A percentile compares a stretch with the other conserved stretches of the same genome.
phyloP scores from a whole-genome alignment of 2,797 vertebrate species.

The Anniella stebbinsi region DNA sequence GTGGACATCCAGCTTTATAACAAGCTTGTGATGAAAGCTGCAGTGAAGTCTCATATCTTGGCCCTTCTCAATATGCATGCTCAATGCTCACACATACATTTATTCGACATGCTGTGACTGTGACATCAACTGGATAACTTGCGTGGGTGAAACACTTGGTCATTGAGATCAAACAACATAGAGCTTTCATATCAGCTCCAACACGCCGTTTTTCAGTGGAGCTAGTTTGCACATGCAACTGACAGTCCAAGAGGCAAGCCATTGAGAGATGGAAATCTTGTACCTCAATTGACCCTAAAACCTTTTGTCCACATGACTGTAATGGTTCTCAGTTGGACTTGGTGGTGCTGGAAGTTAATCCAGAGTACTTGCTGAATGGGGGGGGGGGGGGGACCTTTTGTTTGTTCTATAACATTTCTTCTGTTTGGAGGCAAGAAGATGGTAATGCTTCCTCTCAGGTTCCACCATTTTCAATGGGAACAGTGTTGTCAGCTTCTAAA shows the following conservation, averaged over 20 bases:
- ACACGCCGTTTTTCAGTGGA: not conserved
- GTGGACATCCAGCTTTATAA: not conserved
- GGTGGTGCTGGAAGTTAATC: not conserved
- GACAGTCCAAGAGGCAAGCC: not conserved
- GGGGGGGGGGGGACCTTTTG: too few species aligned
- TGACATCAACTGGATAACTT: not conserved
- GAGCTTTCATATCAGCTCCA: not conserved
- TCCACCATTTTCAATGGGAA: not conserved
- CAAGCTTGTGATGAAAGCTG: not conserved
- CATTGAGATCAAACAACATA: not conserved
- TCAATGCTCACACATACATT: too few species aligned
- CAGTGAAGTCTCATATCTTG: not conserved
- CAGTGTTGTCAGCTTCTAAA: not conserved
- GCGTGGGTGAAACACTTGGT: not conserved
- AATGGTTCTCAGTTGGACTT: not conserved
- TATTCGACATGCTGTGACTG: too few species aligned
- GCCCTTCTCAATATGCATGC: not conserved
- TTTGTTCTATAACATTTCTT: not conserved
- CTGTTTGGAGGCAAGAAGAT: not conserved
- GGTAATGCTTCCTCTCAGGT: not conserved
- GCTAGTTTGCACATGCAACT: not conserved
- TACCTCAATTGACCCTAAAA: not conserved
- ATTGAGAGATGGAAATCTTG: not conserved
- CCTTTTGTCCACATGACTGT: not conserved
- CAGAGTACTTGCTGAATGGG: too few species aligned